A percentile compares a stretch with the other conserved stretches of the same genome.
These are phyloP conservation scores for Hylyphantes graminicola DNA, from an alignment of 1,140 invertebrate genomes.

Conservation along the genomic window DNA sequence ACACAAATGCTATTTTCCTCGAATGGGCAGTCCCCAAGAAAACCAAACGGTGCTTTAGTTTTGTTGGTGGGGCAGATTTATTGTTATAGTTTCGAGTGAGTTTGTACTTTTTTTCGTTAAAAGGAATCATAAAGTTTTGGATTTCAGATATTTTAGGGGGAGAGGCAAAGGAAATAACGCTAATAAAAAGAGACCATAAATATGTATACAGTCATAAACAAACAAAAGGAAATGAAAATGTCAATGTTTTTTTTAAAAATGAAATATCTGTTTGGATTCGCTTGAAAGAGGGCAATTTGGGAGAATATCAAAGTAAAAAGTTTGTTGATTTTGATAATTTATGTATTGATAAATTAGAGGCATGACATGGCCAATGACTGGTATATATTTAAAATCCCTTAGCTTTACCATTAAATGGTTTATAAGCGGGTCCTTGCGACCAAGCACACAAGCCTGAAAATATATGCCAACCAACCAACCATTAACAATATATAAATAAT, in stretches of 20 bases:
- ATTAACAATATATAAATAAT: no score
- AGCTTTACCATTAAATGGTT: no score
- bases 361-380: no score
- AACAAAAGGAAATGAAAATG: slow-evolving; percentile 21
- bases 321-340: no score
- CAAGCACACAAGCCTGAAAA: no score
- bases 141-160: neutral
- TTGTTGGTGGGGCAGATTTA: slow-evolving; percentile 27
- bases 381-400: no score
- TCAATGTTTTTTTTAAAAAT: neutral
- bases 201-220: slow-evolving; percentile 30
- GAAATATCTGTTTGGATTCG: neutral
- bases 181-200: slow-evolving; percentile 20
- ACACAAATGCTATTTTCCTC: no score
- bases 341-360: no score
- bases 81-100: slow-evolving; percentile 29
- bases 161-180: slow-evolving; percentile 3
- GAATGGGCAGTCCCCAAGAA: neutral
- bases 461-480: no score
- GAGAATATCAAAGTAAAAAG: neutral
- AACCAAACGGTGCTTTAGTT: slow-evolving; percentile 14
- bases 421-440: no score
- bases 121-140: slow-evolving; percentile 34
- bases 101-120: slow-evolving; percentile 13
- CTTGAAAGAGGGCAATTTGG: slow-evolving; percentile 13